Base-by-base conservation (phyloP, 2,888 invertebrate species). In the Tetheella fluctuosa region DNA sequence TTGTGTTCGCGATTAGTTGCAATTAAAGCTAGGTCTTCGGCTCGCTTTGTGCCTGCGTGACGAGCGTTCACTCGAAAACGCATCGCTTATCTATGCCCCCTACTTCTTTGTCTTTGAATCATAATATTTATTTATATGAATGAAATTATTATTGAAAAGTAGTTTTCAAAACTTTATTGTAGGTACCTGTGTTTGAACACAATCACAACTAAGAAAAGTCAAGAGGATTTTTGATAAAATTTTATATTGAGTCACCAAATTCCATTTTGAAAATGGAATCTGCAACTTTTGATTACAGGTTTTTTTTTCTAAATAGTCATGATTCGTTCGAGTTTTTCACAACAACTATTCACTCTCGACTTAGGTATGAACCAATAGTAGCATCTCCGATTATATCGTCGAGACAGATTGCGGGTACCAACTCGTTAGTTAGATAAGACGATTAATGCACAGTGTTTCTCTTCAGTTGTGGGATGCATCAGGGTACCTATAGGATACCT, bases 1-100 rank as follows among this genome's bases (percentile, higher is more conserved):
- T 88, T 84, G 83, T 81, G 83, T 80, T 77, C 74, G 59, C 73
- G 86, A 88, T 88, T 84, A 83, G 73, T 60, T 68, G 82, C 80
- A 88, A 89, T 89, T 89, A 88, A 83, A 81, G 64, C 69, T 61
- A 61, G 64, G 72, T 69, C 74, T 77, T 78, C 74, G 81, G 81
- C 74, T 76, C 70, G 77, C 82, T 86, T 84, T 84, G 84, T 77
- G 77, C 59, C 69, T 67, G 75, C 81, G 76, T 79, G 80, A 81
- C 68, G 79, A 70, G 64, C 60, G 65, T 64, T 67, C 61, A 70
- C 71, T 74, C 71, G 72, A 75, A 74, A 80, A 80, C 73, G 70
- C 73, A 76, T 73, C 65, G 69, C 59, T 70, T 63, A 52, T 52
- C 25, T 34, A n/a, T 37, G 56, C 70, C 65, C 61, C 63, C n/a